Percentiles rank a stretch among this genome's conserved stretches.
phyloP scores from a whole-genome alignment of 2,888 invertebrate species.

The Colostygia pectinataria region DNA sequence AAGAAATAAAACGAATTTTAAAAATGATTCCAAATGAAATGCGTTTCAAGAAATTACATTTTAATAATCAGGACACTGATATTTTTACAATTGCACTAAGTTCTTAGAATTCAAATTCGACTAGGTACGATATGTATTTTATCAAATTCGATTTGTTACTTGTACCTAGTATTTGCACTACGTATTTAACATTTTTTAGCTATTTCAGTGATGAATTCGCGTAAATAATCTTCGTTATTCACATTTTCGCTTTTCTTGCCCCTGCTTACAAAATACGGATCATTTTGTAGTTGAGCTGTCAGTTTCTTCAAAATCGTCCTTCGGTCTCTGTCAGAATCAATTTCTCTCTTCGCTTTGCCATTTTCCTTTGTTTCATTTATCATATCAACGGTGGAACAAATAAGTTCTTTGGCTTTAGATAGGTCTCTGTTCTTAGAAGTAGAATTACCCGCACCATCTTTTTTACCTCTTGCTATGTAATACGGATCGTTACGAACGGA shows the following conservation, averaged over 20 bases:
- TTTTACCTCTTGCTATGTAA: slow-evolving; percentile 81
- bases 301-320: slow-evolving; percentile 68
- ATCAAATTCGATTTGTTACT: neutral
- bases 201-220: slow-evolving; percentile 59
- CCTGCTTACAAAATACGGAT: slow-evolving; percentile 74
- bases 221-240: slow-evolving; percentile 44
- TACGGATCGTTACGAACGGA: slow-evolving; percentile 77
- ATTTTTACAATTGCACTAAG: slow-evolving; percentile 29
- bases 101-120: slow-evolving; percentile 9
- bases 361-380: slow-evolving; percentile 38
- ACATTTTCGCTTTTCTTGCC: slow-evolving; percentile 61
- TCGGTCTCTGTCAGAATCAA: slow-evolving; percentile 65
- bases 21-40: slow-evolving; percentile 11
- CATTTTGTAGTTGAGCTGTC: slow-evolving; percentile 68
- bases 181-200: slow-evolving; percentile 55
- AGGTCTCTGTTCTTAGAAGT: slow-evolving; percentile 42
- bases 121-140: neutral
- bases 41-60: slow-evolving; percentile 45
- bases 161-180: neutral
- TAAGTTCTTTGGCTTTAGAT: slow-evolving; percentile 59
- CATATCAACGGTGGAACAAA: slow-evolving; percentile 64
- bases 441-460: slow-evolving; percentile 45
- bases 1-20: no score
- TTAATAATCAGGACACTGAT: slow-evolving; percentile 43
- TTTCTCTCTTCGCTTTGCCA: slow-evolving; percentile 59